These are phyloP conservation scores for Phthorimaea operculella DNA, from an alignment of 1,140 invertebrate genomes.

Conservation along the genomic window DNA sequence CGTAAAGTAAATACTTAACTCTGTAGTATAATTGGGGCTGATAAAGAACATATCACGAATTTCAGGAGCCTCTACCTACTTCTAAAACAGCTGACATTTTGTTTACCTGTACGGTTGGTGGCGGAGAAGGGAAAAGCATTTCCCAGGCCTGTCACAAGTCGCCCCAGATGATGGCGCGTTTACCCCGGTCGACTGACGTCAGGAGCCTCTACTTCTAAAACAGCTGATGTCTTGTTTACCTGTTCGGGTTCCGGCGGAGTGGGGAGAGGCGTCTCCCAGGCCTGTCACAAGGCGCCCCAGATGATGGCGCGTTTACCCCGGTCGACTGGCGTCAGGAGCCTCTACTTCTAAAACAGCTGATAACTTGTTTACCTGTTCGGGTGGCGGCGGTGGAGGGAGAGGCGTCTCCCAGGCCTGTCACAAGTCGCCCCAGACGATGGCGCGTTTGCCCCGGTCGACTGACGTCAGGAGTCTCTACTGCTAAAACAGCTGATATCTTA, in stretches of 20 bases:
- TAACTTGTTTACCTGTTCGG: not conserved
- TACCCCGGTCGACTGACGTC: slow-evolving; percentile 89
- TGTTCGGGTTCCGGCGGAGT: not conserved
- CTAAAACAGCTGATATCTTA: too few species aligned
- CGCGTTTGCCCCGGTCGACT: slow-evolving; percentile 87
- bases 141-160: slow-evolving; percentile 63
- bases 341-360: too few species aligned
- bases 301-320: slow-evolving; percentile 84
- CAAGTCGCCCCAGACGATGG: slow-evolving; percentile 85
- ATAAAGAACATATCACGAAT: too few species aligned
- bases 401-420: slow-evolving; percentile 34
- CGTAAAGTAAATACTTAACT: too few species aligned
- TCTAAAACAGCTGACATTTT: too few species aligned
- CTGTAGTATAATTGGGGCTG: too few species aligned
- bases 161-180: slow-evolving; percentile 89
- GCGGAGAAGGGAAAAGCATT: not conserved
- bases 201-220: too few species aligned
- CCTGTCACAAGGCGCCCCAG: slow-evolving; percentile 78
- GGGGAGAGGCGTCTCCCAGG: slow-evolving; percentile 5
- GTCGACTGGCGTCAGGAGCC: too few species aligned
- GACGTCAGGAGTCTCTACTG: slow-evolving; percentile 86
- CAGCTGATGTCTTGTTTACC: too few species aligned
- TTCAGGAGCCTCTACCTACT: too few species aligned
- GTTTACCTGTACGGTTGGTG: not conserved
- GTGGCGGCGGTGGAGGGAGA: not conserved